Conservation (phyloP, 2,888 invertebrate genomes). For the Caenorhabditis uteleia region DNA sequence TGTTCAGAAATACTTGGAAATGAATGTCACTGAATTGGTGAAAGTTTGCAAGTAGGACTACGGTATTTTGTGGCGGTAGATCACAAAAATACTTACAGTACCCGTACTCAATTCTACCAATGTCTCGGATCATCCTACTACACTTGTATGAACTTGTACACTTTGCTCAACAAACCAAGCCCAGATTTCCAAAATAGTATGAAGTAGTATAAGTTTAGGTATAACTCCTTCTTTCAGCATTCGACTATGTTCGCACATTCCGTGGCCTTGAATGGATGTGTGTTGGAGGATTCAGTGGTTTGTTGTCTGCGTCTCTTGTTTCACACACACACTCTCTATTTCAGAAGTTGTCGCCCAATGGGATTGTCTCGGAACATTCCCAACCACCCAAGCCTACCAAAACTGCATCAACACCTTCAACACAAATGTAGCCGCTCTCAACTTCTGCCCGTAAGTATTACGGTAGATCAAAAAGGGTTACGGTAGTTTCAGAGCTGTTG, state of each 20-base stretch:
- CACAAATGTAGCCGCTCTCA: constrained; percentile 34
- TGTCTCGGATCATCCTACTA: constrained; percentile 59
- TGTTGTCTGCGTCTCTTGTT: too few species aligned
- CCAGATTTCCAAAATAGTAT: constrained; percentile 39
- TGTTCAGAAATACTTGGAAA: constrained; percentile 33
- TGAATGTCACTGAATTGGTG: constrained; percentile 40
- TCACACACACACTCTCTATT: constrained; percentile 4
- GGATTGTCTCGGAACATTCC: constrained; percentile 36
- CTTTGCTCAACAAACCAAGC: constrained; percentile 38
- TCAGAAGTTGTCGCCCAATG: constrained; percentile 43
- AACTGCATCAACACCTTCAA: constrained; percentile 45
- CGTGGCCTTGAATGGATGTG: constrained; percentile 54
- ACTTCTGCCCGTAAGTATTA: constrained; percentile 46
- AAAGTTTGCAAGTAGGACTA: constrained; percentile 48
- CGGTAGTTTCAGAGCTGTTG: constrained; percentile 37
- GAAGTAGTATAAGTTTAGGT: neutral
- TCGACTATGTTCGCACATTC: constrained; percentile 54
- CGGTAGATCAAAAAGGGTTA: neutral
- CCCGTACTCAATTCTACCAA: constrained; percentile 54
- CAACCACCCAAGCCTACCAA: constrained; percentile 24
- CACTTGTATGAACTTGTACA: constrained; percentile 52
- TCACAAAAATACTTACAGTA: constrained; percentile 35
- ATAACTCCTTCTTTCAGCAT: constrained; percentile 33
- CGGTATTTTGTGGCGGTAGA: neutral
- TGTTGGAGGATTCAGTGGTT: constrained; percentile 57